Evolutionary conservation across 2,888 invertebrate genomes (phyloP), one percentile per base, ranked within the genome.

Genomic region (Dascillus cervinus): DNA sequence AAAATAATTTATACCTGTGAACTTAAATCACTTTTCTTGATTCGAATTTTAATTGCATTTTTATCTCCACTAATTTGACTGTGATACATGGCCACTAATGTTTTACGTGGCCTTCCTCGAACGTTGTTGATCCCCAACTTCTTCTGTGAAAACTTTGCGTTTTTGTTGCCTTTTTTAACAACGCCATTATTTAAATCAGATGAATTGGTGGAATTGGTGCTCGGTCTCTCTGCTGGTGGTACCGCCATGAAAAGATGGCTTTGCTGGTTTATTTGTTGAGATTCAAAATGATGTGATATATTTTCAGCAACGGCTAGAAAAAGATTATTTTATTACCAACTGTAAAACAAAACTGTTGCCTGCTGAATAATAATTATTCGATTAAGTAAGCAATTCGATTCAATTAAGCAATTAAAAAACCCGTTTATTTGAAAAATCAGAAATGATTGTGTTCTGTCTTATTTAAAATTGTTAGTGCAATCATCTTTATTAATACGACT

Each of bases 41-140:
- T 82, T 53, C 77, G 73, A 52, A 82, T 72, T 61, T 79, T 81
- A 53, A 81, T 77, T 37, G 74, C 71, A 50, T 78, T 78, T 54
- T 75, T 75, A 53, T 77, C 78, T 46, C 79, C 73, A 34, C 72
- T 73, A 28, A 73, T 72, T 53, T 74, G 73, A 54, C 73, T 73
- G 49, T 74, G 73, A 44, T 74, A 74, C 65, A 72, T 71, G 20
- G 72, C 65, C 22, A 67, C 65, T 22, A 69, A 50, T 5, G 67
- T 62, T 37, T 70, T 69, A 28, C 69, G 53, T n/a, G 67, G 65
- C 32, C 67, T 46, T 17, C 67, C 67, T 37, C 67, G 45, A 5
- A 56, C 55, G 1, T 58, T 53, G 4, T 52, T 45, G 11, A 51
- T 36, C 29, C 50, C 50, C 27, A 53, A 50, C 38, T 53, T 53